These are phyloP conservation scores for Beroe ovata DNA, from an alignment of 37 sponge, comb jelly and placozoan species.

Conservation along the genomic window DNA sequence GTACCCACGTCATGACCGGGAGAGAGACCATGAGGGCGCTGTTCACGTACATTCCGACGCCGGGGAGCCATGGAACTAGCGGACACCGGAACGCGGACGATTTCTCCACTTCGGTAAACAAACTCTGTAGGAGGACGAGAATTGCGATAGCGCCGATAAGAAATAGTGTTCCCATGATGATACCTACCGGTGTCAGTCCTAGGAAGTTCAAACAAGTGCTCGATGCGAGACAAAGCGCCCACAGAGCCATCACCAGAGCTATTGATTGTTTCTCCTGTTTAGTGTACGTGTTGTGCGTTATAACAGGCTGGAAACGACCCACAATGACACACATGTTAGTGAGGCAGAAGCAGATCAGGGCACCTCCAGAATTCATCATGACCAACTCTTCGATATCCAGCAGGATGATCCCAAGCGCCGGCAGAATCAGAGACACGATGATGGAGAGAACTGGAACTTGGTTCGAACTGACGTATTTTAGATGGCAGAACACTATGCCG, in stretches of 20 bases:
- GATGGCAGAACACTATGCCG: neutral
- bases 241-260: neutral
- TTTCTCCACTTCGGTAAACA: neutral
- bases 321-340: conserved; percentile 64
- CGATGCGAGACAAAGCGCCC: conserved; percentile 10
- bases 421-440: conserved; percentile 27
- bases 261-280: neutral
- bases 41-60: conserved; percentile 1
- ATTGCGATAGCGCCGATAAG: neutral
- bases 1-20: conserved; percentile 36
- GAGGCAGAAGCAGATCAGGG: conserved; percentile 45
- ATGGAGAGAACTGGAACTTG: conserved; percentile 40
- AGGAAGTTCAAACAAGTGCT: conserved; percentile 4
- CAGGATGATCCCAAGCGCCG: conserved; percentile 26
- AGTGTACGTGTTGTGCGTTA: neutral
- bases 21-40: conserved; percentile 50
- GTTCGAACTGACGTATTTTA: conserved; percentile 17
- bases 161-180: neutral
- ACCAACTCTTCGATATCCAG: conserved; percentile 63
- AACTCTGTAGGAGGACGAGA: neutral
- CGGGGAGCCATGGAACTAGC: conserved; percentile 53
- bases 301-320: conserved; percentile 16
- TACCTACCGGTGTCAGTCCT: neutral
- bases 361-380: conserved; percentile 64
- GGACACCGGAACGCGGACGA: conserved; percentile 9